Conservation (phyloP, 2,113 vertebrate genomes). For the Triplophysa dalaica region DNA sequence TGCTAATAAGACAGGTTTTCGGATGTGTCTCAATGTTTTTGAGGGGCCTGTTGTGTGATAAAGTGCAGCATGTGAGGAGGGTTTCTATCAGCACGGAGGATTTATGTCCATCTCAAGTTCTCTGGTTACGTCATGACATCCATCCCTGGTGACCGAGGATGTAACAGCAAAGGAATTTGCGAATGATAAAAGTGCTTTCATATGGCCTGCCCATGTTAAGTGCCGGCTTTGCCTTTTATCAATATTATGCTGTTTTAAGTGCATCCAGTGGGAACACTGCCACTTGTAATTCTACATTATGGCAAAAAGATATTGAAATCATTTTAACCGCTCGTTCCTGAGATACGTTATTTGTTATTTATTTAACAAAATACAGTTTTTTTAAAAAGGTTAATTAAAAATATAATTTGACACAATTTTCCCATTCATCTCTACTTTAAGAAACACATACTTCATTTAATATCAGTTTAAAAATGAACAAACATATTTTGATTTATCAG, state of each 20-base stretch:
- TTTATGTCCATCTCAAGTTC: constrained; percentile 49
- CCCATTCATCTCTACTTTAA: too few relatives aligned
- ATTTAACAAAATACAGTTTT: too few relatives aligned
- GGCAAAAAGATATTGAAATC: neutral
- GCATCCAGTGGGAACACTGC: constrained; percentile 17
- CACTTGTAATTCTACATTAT: constrained; percentile 1
- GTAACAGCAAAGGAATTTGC: constrained; percentile 48
- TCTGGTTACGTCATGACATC: constrained; percentile 51
- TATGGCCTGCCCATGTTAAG: constrained; percentile 43
- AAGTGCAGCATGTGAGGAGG: constrained; percentile 44
- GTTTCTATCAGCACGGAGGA: constrained; percentile 47
- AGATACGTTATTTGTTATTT: too few relatives aligned
- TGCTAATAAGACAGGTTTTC: constrained; percentile 43
- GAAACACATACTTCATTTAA: too few relatives aligned
- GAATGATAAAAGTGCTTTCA: constrained; percentile 52
- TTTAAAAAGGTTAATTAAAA: too few relatives aligned
- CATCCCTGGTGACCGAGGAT: constrained; percentile 45
- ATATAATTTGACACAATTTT: too few relatives aligned
- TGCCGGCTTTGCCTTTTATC: constrained; percentile 25
- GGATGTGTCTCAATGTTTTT: constrained; percentile 25
- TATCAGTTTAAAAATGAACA: too few relatives aligned
- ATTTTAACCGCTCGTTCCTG: neutral
- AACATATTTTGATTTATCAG: too few relatives aligned
- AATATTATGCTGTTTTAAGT: constrained; percentile 27
- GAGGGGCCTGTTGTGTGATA: constrained; percentile 37